Percentiles rank a stretch among this genome's conserved stretches.
Conservation (phyloP, 2,797 vertebrate genomes). For the Eulemur mongoz region DNA sequence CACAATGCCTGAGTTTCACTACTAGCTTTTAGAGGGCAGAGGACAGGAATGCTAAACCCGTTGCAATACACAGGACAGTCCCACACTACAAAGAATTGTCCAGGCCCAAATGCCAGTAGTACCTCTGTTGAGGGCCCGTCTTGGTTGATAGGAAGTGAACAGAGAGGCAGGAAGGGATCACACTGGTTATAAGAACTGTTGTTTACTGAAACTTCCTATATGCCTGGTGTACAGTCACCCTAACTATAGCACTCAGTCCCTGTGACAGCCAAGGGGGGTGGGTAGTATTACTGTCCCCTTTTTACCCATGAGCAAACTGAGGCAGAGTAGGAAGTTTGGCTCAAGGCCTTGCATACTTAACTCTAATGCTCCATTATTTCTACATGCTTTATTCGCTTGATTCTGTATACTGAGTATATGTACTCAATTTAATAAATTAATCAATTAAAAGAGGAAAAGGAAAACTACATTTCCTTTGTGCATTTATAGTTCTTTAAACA, state of each 20-base stretch:
- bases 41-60: background rate
- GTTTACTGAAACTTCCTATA: background rate
- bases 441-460: background rate
- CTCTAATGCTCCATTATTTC: background rate
- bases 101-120: background rate
- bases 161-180: background rate
- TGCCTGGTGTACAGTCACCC: background rate
- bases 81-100: background rate
- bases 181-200: background rate
- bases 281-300: background rate
- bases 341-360: background rate
- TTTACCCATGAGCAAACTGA: background rate
- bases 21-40: background rate
- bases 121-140: background rate
- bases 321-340: background rate
- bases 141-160: background rate
- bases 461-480: conserved; percentile 4
- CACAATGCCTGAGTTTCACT: background rate
- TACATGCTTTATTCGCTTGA: background rate
- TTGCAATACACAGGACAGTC: background rate
- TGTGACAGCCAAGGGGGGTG: background rate
- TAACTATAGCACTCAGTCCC: background rate
- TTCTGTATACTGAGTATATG: background rate
- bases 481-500: conserved; percentile 9
- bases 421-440: background rate